Base-by-base conservation (phyloP, 2,113 vertebrate genomes). In the Callionymus lyra region DNA sequence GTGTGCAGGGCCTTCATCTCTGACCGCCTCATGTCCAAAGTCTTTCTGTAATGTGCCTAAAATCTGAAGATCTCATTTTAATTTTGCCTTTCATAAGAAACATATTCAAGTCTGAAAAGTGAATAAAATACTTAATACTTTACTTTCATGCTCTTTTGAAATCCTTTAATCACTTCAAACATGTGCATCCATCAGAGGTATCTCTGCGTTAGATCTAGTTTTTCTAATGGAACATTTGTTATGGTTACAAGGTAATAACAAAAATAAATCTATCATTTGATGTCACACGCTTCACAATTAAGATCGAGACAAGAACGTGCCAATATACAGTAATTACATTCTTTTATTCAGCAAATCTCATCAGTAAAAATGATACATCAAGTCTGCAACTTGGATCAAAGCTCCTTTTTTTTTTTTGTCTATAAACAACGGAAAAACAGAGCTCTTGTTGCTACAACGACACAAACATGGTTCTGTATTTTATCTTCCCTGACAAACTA, bases 41-140 rank as follows among this genome's bases (percentile, higher is more conserved):
- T 70, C 78, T 79, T 83, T 85, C 79, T 85, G 83, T 86, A 82
- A 85, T 58, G 86, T 88, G 84, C 86, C 86, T 88, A 84, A 81
- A 82, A 74, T 77, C 68, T 59, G 60, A 63, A 77, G 68, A 79
- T 64, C 67, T 78, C 65, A 65, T 82, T 83, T 82, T 78, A 70
- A 77, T 85, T 85, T 86, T 77, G 76, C 84, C 74, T 88, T 88
- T 86, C 81, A 84, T 86, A 88, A 81, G 65, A 76, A 82, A 84
- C 81, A 79, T 85, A 86, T 77, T 85, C 73, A 83, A 86, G 78
- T 79, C 84, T 86, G 80, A 84, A 71, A 79, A 82, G 71, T 79
- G 74, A 87, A 84, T 83, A 86, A 84, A 85, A 65, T 84, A 65
- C 59, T 66, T 70, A 51, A 65, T 44, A 60, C 41, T 12, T 6